These are phyloP conservation scores for Nymphalis io DNA, from an alignment of 1,140 invertebrate genomes.

Conservation along the genomic window DNA sequence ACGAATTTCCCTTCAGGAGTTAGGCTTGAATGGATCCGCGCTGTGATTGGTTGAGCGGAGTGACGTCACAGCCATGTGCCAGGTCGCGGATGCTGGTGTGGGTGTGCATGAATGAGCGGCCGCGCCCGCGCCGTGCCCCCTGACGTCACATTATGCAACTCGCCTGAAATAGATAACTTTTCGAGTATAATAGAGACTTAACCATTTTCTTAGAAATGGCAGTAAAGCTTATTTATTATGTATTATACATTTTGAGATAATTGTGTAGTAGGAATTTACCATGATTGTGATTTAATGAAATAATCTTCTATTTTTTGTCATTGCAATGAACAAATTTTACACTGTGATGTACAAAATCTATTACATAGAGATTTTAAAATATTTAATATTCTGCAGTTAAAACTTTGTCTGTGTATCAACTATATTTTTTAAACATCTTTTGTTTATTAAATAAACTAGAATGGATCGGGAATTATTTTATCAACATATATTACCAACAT, in stretches of 20 bases:
- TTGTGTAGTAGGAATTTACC: no score
- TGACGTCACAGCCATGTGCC: conserved; percentile 73
- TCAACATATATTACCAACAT: no score
- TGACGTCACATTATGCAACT: conserved; percentile 77
- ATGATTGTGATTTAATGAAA: neutral
- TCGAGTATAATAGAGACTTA: conserved; percentile 27
- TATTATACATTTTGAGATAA: no score
- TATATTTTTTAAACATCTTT: neutral
- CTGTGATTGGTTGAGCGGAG: conserved; percentile 62
- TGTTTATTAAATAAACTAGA: neutral
- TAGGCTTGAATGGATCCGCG: conserved; percentile 76
- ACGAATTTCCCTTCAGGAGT: conserved; percentile 76
- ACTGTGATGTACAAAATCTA: no score
- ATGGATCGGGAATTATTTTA: no score
- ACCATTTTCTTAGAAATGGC: neutral
- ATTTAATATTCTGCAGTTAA: neutral
- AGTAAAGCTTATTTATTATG: neutral
- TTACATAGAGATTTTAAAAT: no score
- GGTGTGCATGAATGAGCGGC: conserved; percentile 70
- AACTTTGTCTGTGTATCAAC: neutral
- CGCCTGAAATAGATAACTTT: conserved; percentile 63
- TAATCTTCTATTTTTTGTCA: neutral
- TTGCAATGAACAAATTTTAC: no score
- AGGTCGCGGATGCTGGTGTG: conserved; percentile 42
- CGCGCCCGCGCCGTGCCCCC: conserved; percentile 73